phyloP scores from a whole-genome alignment of 2,797 vertebrate genomes.

The Scolopax rusticola region DNA sequence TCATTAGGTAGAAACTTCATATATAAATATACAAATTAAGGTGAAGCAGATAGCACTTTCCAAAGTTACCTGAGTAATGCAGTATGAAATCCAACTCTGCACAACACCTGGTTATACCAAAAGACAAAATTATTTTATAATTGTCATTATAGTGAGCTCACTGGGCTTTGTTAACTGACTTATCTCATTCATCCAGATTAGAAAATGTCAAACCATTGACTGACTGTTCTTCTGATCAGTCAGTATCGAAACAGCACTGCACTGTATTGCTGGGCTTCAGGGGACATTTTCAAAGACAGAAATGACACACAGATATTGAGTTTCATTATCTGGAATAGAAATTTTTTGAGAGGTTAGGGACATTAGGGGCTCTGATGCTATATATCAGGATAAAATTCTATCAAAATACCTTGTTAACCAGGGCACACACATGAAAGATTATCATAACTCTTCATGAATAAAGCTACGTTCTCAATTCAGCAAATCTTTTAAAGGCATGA shows the following conservation, averaged over 20 bases:
- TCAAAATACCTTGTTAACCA: neutral
- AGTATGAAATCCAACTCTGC: neutral
- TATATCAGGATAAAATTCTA: neutral
- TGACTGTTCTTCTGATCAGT: slow-evolving; percentile 20
- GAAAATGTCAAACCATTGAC: slow-evolving; percentile 33
- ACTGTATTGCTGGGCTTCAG: neutral
- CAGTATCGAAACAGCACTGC: neutral
- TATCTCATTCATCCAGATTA: slow-evolving; percentile 6
- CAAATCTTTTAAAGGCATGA: neutral
- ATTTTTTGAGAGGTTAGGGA: neutral
- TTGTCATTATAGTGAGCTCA: neutral
- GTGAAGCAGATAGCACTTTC: neutral
- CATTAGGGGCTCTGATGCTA: neutral
- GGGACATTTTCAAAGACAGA: slow-evolving; percentile 9
- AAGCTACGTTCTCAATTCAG: neutral
- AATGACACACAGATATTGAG: neutral
- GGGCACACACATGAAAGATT: neutral
- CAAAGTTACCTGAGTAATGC: neutral
- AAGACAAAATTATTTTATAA: slow-evolving; percentile 2
- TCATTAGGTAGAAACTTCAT: neutral
- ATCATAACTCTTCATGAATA: neutral
- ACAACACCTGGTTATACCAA: neutral
- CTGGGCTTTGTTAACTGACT: neutral
- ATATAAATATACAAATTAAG: neutral
- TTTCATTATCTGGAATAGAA: slow-evolving; percentile 1